Evolutionary conservation across 1,140 invertebrate genomes (phyloP).

Genomic region (Saccostrea echinata): DNA sequence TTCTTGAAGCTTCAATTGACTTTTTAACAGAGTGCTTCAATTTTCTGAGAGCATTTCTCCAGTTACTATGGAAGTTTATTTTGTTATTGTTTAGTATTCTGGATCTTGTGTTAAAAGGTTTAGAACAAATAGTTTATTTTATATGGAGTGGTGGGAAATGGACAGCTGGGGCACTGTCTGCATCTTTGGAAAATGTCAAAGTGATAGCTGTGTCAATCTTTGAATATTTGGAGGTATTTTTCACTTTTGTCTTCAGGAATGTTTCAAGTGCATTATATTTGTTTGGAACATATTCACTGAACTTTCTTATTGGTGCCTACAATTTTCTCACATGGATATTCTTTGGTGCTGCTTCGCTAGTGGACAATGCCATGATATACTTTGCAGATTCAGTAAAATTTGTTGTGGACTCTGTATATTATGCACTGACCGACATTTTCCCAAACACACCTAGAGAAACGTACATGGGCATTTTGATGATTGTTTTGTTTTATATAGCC

Average conservation of each 20-base stretch:
- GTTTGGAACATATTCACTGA: slow-evolving; percentile 18
- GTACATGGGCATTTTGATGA: slow-evolving; percentile 60
- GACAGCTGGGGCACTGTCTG: slow-evolving; percentile 52
- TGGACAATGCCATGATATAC: slow-evolving; percentile 52
- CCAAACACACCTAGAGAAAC: slow-evolving; percentile 59
- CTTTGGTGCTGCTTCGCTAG: slow-evolving; percentile 13
- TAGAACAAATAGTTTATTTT: slow-evolving; percentile 59
- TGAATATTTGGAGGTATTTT: slow-evolving; percentile 47
- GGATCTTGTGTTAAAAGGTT: slow-evolving; percentile 53
- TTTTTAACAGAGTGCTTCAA: slow-evolving; percentile 59
- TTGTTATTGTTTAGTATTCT: slow-evolving; percentile 56
- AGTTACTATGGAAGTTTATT: slow-evolving; percentile 63
- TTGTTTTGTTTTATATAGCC: slow-evolving; percentile 44
- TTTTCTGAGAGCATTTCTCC: slow-evolving; percentile 57
- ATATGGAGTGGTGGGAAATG: slow-evolving; percentile 56
- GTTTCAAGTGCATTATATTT: slow-evolving; percentile 34
- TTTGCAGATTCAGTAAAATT: slow-evolving; percentile 54
- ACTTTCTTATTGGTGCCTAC: slow-evolving; percentile 31
- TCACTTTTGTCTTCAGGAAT: slow-evolving; percentile 47
- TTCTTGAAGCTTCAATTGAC: slow-evolving; percentile 46
- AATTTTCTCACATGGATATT: slow-evolving; percentile 42
- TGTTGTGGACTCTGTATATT: slow-evolving; percentile 56
- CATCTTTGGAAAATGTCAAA: slow-evolving; percentile 48
- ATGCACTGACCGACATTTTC: slow-evolving; percentile 57
- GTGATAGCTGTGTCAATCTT: slow-evolving; percentile 50